These are phyloP conservation scores for Tupaia chinensis DNA, from an alignment of 2,113 vertebrate species.

Conservation along the genomic window DNA sequence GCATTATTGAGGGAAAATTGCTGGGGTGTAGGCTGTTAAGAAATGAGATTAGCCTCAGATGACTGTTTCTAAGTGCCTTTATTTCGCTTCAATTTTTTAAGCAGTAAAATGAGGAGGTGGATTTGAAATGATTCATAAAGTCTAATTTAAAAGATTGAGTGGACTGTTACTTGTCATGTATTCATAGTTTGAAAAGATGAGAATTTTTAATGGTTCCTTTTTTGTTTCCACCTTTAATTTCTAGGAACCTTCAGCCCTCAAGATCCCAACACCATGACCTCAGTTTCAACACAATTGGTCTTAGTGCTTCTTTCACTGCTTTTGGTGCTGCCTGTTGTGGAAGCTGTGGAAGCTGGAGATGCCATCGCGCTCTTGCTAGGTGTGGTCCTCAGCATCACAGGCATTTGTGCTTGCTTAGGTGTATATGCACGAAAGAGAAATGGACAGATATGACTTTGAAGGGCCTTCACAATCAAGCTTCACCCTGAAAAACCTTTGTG, in stretches of 20 bases:
- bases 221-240: constrained; percentile 61
- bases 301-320: constrained; percentile 84
- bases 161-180: neutral
- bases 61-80: neutral
- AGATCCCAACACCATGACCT: constrained; percentile 89
- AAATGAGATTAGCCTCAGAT: neutral
- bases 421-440: constrained; percentile 93
- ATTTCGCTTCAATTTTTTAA: neutral
- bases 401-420: constrained; percentile 94
- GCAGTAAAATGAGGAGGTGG: neutral
- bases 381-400: constrained; percentile 88
- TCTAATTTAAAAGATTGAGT: neutral
- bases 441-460: constrained; percentile 87
- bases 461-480: constrained; percentile 40
- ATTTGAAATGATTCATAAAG: neutral
- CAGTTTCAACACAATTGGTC: constrained; percentile 67
- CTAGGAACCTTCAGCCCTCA: constrained; percentile 47
- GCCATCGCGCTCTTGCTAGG: constrained; percentile 92
- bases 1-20: neutral
- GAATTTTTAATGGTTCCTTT: constrained; percentile 46
- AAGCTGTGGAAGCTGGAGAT: constrained; percentile 94
- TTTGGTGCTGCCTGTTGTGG: constrained; percentile 86
- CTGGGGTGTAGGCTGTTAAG: neutral
- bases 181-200: constrained; percentile 14
- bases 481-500: constrained; percentile 54